These are phyloP conservation scores for Mus minutoides DNA, from an alignment of 2,797 vertebrate species.

Conservation along the genomic window DNA sequence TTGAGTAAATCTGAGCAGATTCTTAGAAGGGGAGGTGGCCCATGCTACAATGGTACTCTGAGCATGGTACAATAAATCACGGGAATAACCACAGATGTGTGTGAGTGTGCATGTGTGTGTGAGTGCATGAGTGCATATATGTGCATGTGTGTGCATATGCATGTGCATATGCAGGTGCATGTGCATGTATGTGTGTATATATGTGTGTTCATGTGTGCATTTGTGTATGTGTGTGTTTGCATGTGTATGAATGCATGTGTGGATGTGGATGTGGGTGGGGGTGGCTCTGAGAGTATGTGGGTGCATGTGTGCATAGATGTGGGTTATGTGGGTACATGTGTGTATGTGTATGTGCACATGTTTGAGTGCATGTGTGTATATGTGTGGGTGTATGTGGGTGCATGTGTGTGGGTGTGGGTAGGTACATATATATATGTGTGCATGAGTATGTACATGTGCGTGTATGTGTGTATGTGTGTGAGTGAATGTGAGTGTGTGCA, in stretches of 20 bases:
- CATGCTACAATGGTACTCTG: accelerated
- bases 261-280: too few relatives aligned
- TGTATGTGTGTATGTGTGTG: not conserved
- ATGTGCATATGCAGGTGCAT: not conserved
- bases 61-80: accelerated
- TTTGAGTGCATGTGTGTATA: not conserved
- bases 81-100: accelerated
- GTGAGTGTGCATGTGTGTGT: not conserved
- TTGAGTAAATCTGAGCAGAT: not conserved
- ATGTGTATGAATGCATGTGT: too few relatives aligned
- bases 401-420: too few relatives aligned
- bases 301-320: not conserved
- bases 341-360: not conserved
- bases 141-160: accelerated
- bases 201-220: not conserved
- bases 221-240: not conserved
- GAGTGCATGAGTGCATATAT: too few relatives aligned
- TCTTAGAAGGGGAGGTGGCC: accelerated
- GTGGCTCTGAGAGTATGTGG: too few relatives aligned
- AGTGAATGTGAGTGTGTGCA: too few relatives aligned
- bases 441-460: accelerated
- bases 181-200: not conserved
- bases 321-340: not conserved
- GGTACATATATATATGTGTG: not conserved
- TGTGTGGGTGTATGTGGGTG: not conserved